Conservation (phyloP, 2,888 invertebrate genomes). For the Caenorhabditis doughertyi region DNA sequence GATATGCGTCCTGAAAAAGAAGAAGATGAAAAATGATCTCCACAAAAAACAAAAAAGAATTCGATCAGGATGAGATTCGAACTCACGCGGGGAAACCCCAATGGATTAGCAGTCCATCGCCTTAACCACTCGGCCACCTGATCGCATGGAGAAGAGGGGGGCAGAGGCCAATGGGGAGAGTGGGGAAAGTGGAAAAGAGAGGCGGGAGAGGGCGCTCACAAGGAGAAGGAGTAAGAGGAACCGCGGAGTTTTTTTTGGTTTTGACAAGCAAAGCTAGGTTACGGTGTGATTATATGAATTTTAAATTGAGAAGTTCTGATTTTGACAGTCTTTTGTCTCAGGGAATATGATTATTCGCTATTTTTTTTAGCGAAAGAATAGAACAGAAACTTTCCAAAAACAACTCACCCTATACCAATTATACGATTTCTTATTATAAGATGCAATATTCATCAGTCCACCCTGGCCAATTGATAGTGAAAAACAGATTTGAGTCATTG, state of each 20-base stretch:
- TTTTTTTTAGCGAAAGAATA: no score
- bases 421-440: conserved; percentile 74
- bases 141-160: conserved; percentile 43
- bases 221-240: no score
- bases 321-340: background rate
- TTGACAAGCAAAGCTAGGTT: background rate
- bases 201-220: background rate
- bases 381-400: no score
- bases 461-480: conserved; percentile 78
- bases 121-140: conserved; percentile 83
- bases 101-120: conserved; percentile 83
- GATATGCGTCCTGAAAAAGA: conserved; percentile 74
- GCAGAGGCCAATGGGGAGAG: background rate
- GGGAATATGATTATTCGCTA: no score
- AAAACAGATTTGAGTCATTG: conserved; percentile 78
- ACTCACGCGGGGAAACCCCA: conserved; percentile 79
- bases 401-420: conserved; percentile 74
- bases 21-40: no score
- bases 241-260: no score
- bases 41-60: background rate
- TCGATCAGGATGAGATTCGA: conserved; percentile 11
- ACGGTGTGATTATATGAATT: background rate
- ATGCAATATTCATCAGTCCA: conserved; percentile 75
- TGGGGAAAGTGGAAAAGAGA: background rate
- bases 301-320: background rate